phyloP scores from a whole-genome alignment of 2,113 vertebrate species.

The Mormyrus lacerda region DNA sequence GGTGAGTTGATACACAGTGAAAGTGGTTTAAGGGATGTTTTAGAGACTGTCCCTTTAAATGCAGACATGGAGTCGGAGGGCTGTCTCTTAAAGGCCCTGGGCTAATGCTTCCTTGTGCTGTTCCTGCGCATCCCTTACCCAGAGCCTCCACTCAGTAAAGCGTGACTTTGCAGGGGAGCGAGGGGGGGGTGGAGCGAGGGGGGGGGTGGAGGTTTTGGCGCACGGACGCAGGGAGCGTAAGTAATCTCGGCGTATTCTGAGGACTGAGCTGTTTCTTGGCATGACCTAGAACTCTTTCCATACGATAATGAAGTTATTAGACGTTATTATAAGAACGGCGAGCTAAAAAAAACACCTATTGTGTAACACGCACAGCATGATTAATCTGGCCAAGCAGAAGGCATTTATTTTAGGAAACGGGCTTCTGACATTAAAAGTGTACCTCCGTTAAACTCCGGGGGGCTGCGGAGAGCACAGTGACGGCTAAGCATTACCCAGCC shows the following conservation, averaged over 20 bases:
- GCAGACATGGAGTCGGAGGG: not conserved
- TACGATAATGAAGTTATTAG: constrained; percentile 30
- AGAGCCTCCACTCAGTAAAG: not conserved
- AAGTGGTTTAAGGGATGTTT: not conserved
- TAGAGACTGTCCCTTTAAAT: not conserved
- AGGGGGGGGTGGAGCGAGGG: not conserved
- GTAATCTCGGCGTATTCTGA: not conserved
- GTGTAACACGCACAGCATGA: constrained; percentile 38
- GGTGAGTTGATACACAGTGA: not conserved
- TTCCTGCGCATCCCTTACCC: not conserved
- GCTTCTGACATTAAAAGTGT: constrained; percentile 32
- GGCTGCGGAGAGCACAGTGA: constrained; percentile 21
- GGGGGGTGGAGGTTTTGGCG: no score
- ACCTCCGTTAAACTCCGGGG: constrained; percentile 38
- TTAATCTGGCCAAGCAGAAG: constrained; percentile 44
- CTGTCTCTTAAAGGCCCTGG: not conserved
- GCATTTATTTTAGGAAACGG: constrained; percentile 41
- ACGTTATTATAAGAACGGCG: constrained; percentile 34
- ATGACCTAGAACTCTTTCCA: constrained; percentile 25
- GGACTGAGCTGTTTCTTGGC: constrained; percentile 1
- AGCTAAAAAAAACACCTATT: constrained; percentile 34
- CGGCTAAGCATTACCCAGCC: constrained; percentile 34
- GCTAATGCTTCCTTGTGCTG: not conserved
- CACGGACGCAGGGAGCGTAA: not conserved
- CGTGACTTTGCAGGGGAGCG: not conserved